Evolutionary conservation across 2,888 invertebrate species (phyloP), one percentile per base, ranked within the genome.

Genomic region (Eristalinus sepulchralis): DNA sequence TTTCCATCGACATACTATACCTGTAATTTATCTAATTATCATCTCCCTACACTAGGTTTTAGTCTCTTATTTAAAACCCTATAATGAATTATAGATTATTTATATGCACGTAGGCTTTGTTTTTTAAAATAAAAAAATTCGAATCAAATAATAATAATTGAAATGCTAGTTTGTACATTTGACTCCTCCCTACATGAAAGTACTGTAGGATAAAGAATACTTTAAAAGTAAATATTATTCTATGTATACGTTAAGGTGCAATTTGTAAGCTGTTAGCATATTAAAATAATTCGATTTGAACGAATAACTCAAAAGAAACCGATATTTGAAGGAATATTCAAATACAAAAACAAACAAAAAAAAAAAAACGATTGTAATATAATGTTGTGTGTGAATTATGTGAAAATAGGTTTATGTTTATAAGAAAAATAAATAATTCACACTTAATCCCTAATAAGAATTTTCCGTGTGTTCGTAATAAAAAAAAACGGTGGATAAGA

Each of bases 181-280:
- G n/a, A n/a, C n/a, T n/a, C n/a, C n/a, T n/a, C n/a, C n/a, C 36
- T 39, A 39, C 13, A 47, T 47, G n/a, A 63, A 13, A n/a, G n/a
- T 36, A 22, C 39, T 63, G 24, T 63, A 36, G 10, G 36, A 63
- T 11, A 63, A 36, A 34, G 11, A 31, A 47, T 24, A 20, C 24
- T 24, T 66, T 20, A 2, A 34, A 55, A 68, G 8, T 22, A 55
- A 22, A 10, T 3, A 57, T 55, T 11, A 22, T 34, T 33, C 33
- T 55, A 1, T 57, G 53, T 68, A 20, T n/a, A 67, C 20, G n/a
- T 20, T 70, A 70, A 34, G 70, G 24, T 27, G 34, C 33, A 67
- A 31, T 31, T 53, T 31, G 33, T 57, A 17, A 59, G 57, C 11
- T 11, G 24, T 57, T 24, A 57, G 17, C n/a, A 17, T 47, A 6